These are phyloP conservation scores for Hydropsyche betteni DNA, from an alignment of 2,888 invertebrate genomes.

Conservation along the genomic window DNA sequence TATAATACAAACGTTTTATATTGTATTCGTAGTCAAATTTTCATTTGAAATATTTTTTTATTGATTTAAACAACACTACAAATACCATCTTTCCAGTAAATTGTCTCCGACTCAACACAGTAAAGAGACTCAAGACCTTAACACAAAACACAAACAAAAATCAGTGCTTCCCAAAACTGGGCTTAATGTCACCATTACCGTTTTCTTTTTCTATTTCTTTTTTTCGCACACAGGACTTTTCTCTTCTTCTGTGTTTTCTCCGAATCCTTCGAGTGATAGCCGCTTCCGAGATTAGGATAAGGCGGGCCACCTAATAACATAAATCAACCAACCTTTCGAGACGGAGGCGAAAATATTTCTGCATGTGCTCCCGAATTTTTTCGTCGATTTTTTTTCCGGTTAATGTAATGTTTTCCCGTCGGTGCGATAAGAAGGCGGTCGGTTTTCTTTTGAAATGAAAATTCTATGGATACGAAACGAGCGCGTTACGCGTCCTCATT, in stretches of 20 bases:
- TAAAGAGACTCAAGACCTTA: background rate
- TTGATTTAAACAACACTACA: too few relatives aligned
- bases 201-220: slow-evolving; percentile 18
- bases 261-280: slow-evolving; percentile 31
- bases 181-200: slow-evolving; percentile 43
- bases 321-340: slow-evolving; percentile 39
- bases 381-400: background rate
- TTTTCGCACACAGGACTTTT: slow-evolving; percentile 17
- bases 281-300: slow-evolving; percentile 40
- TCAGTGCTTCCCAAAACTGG: slow-evolving; percentile 36
- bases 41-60: too few relatives aligned
- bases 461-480: background rate
- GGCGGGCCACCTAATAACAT: slow-evolving; percentile 42
- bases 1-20: background rate
- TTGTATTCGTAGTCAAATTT: background rate
- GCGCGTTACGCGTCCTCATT: background rate
- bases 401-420: too few relatives aligned
- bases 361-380: background rate
- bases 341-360: background rate
- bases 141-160: slow-evolving; percentile 41
- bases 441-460: background rate
- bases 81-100: too few relatives aligned
- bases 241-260: slow-evolving; percentile 18
- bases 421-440: background rate
- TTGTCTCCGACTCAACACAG: too few relatives aligned